Evolutionary conservation across 2,113 vertebrate species (phyloP).

Genomic region (Oxygymnocypris stewartii): DNA sequence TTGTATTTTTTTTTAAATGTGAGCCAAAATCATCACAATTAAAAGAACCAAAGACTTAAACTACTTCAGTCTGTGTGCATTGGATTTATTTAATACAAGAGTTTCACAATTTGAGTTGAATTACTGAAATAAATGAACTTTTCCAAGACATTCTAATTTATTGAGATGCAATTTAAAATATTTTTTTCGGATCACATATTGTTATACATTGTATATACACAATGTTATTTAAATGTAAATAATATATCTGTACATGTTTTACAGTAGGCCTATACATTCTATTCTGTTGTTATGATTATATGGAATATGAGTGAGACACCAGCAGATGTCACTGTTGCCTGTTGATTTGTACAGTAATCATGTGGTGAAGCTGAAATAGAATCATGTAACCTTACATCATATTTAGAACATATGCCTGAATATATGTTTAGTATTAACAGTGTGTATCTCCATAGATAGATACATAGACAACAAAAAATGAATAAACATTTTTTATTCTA

Average conservation of each 20-base stretch:
- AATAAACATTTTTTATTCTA: not conserved
- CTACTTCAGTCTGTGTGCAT: too few relatives aligned
- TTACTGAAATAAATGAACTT: too few relatives aligned
- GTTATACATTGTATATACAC: not conserved
- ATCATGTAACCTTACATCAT: slow-evolving; percentile 22
- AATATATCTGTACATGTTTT: too few relatives aligned
- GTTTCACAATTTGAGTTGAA: too few relatives aligned
- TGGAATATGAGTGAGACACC: not conserved
- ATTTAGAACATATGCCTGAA: slow-evolving; percentile 17
- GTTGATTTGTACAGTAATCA: not conserved
- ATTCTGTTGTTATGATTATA: not conserved
- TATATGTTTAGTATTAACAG: slow-evolving; percentile 4
- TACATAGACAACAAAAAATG: not conserved
- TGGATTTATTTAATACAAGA: too few relatives aligned
- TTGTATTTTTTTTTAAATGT: too few relatives aligned
- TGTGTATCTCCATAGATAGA: not conserved
- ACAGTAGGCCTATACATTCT: not conserved
- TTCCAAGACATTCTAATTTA: too few relatives aligned
- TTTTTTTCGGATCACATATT: too few relatives aligned
- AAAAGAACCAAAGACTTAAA: too few relatives aligned
- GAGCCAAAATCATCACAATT: too few relatives aligned
- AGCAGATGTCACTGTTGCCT: slow-evolving; percentile 53
- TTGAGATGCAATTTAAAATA: not conserved
- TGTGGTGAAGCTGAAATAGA: not conserved
- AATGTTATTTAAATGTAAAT: not conserved